Conservation (phyloP, 2,888 invertebrate genomes). For the Parnassius mnemosyne region DNA sequence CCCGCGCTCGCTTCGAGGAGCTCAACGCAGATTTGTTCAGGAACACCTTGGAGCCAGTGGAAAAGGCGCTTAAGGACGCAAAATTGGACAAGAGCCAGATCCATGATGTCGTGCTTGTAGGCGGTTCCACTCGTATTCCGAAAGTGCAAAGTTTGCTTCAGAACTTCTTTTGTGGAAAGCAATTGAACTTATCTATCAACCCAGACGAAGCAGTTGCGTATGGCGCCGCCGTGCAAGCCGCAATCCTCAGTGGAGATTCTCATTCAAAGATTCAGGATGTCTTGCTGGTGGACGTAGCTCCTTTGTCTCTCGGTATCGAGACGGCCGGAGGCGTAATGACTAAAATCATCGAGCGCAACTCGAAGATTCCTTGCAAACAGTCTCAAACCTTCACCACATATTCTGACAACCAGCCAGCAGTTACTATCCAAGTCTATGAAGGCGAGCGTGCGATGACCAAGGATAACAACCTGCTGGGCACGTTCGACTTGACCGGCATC, state of each 20-base stretch:
- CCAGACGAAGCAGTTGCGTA: constrained; percentile 85
- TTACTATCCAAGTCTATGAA: constrained; percentile 83
- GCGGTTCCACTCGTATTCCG: constrained; percentile 87
- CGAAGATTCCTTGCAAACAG: constrained; percentile 83
- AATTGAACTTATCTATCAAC: constrained; percentile 65
- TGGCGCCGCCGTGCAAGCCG: constrained; percentile 88
- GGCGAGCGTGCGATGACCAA: constrained; percentile 83
- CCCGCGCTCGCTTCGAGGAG: constrained; percentile 85
- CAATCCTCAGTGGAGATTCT: constrained; percentile 60
- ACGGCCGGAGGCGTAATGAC: constrained; percentile 85
- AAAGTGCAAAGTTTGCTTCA: constrained; percentile 85
- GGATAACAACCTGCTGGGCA: constrained; percentile 85
- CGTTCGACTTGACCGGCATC: constrained; percentile 84
- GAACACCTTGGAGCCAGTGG: constrained; percentile 73
- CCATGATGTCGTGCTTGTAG: constrained; percentile 87
- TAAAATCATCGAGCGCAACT: constrained; percentile 84
- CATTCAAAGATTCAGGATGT: constrained; percentile 84
- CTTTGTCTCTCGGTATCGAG: constrained; percentile 54
- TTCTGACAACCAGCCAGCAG: constrained; percentile 89
- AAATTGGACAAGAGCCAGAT: constrained; percentile 85
- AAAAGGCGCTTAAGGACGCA: constrained; percentile 81
- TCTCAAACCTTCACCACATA: constrained; percentile 90
- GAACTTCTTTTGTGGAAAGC: constrained; percentile 84
- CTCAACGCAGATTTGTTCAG: constrained; percentile 84
- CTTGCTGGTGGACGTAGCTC: constrained; percentile 74